Evolutionary conservation across 2,797 vertebrate species (phyloP).

Genomic region (Enteromius thamalakanensis): DNA sequence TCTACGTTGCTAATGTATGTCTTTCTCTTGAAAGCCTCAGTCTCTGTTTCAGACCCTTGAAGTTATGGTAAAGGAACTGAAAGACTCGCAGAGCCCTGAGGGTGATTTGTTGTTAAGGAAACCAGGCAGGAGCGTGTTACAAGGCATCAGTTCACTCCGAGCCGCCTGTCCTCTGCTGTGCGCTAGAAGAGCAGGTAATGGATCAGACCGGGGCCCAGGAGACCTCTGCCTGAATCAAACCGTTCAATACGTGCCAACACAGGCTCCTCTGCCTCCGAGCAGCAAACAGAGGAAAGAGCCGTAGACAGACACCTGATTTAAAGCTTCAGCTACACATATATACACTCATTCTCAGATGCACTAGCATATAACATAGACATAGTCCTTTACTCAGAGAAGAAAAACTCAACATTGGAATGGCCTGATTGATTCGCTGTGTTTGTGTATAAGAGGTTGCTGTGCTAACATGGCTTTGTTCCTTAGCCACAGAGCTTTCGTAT

Average conservation of each 20-base stretch:
- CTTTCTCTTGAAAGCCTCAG: conserved; percentile 12
- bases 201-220: conserved; percentile 71
- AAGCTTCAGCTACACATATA: conserved; percentile 26
- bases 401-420: conserved; percentile 33
- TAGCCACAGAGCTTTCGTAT: conserved; percentile 71
- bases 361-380: conserved; percentile 48
- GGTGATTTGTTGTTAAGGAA: conserved; percentile 63
- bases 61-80: conserved; percentile 35
- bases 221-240: conserved; percentile 76
- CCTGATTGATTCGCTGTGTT: conserved; percentile 75
- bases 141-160: conserved; percentile 57
- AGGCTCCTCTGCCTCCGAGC: conserved; percentile 54
- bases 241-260: conserved; percentile 68
- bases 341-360: conserved; percentile 56
- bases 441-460: conserved; percentile 73
- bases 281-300: conserved; percentile 56
- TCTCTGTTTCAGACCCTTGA: conserved; percentile 38
- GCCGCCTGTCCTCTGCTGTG: conserved; percentile 55
- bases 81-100: conserved; percentile 34
- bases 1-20: conserved; percentile 20
- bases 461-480: conserved; percentile 73
- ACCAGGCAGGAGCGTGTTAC: conserved; percentile 57
- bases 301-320: conserved; percentile 53
- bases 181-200: conserved; percentile 71
- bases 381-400: conserved; percentile 14